Conservation (phyloP, 1,140 invertebrate genomes). For the Drosophila gunungcola region DNA sequence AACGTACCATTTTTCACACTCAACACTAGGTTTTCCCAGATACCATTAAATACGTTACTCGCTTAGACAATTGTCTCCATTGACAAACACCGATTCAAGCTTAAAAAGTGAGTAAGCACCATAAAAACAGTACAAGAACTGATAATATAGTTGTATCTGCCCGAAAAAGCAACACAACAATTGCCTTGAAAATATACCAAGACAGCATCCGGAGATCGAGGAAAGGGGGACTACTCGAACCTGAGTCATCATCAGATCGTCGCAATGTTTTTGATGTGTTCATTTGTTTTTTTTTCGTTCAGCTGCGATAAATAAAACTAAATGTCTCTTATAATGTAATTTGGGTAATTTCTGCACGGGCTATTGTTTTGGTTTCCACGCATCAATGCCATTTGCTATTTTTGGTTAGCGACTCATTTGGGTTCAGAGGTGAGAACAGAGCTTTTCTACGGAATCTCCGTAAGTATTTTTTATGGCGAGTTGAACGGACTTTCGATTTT, state of each 20-base stretch:
- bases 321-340: conserved; percentile 76
- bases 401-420: conserved; percentile 55
- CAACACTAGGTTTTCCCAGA: conserved; percentile 13
- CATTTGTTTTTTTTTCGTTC: conserved; percentile 28
- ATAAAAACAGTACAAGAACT: conserved; percentile 40
- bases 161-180: conserved; percentile 23
- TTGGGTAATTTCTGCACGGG: conserved; percentile 44
- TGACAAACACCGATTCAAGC: conserved; percentile 44
- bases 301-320: conserved; percentile 54
- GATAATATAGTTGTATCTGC: conserved; percentile 40
- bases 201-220: conserved; percentile 20
- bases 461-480: conserved; percentile 30
- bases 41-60: not conserved
- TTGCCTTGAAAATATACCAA: conserved; percentile 36
- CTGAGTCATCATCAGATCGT: conserved; percentile 41
- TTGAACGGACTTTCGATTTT: conserved; percentile 79
- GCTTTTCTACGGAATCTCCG: conserved; percentile 24
- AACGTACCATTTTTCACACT: too few relatives aligned
- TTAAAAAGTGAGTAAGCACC: conserved; percentile 36
- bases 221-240: conserved; percentile 3
- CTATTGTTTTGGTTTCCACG: conserved; percentile 54
- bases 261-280: conserved; percentile 28
- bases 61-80: conserved; percentile 25
- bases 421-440: conserved; percentile 53
- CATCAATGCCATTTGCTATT: conserved; percentile 73